These are phyloP conservation scores for Lasioglossum marginatum DNA, from an alignment of 2,888 invertebrate species.

Conservation along the genomic window DNA sequence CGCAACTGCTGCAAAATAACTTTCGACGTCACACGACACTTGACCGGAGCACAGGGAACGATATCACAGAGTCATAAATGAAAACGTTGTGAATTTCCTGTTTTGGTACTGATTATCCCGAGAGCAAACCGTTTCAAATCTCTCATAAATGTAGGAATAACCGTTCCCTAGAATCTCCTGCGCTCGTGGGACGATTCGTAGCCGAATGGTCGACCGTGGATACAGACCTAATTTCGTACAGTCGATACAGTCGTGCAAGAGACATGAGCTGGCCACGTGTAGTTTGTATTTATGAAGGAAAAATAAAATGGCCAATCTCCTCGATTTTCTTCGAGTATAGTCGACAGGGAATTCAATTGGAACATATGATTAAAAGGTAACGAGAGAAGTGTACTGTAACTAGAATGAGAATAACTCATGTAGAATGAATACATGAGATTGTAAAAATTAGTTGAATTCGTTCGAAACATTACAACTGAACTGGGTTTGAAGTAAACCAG, in stretches of 20 bases:
- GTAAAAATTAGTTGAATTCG: background rate
- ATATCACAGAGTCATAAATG: background rate
- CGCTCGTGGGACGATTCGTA: background rate
- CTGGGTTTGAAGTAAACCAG: background rate
- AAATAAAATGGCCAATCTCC: background rate
- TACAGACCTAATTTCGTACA: background rate
- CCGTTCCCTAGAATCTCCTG: background rate
- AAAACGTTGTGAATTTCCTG: background rate
- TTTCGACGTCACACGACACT: background rate
- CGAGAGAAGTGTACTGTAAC: background rate
- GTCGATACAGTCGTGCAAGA: background rate
- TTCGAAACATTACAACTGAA: background rate
- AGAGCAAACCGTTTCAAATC: background rate
- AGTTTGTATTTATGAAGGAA: conserved; percentile 19
- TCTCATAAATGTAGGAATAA: background rate
- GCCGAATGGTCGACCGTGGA: background rate
- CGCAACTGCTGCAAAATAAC: background rate
- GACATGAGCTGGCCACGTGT: background rate
- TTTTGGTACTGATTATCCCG: background rate
- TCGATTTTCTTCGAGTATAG: background rate
- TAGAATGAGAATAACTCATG: background rate
- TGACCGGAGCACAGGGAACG: background rate
- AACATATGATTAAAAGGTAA: background rate
- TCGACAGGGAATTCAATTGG: background rate
- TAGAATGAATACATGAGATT: background rate